These are phyloP conservation scores for Nemoura dubitans DNA, from an alignment of 2,888 invertebrate species.

Conservation along the genomic window DNA sequence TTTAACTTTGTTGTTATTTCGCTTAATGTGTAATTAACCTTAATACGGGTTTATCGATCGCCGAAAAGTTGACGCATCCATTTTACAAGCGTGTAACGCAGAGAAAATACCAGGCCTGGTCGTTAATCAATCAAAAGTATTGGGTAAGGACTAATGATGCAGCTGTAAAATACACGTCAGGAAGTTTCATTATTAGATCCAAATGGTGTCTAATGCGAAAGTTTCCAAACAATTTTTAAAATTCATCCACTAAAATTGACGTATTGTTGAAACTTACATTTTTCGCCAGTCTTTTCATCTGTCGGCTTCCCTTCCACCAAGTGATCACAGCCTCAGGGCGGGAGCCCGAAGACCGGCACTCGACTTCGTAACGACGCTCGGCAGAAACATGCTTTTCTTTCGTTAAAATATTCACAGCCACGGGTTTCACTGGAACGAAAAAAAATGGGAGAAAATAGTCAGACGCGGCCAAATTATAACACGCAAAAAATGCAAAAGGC, in stretches of 20 bases:
- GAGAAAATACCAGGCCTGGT: not conserved
- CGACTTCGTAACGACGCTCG: constrained; percentile 86
- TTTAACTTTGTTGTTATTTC: not conserved
- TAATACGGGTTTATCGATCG: not conserved
- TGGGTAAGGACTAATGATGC: not conserved
- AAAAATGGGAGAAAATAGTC: constrained; percentile 43
- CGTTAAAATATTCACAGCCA: constrained; percentile 82
- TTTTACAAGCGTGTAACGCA: not conserved
- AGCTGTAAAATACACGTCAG: not conserved
- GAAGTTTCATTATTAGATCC: not conserved
- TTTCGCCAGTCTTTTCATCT: constrained; percentile 80
- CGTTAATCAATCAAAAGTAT: constrained; percentile 7
- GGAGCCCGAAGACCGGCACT: constrained; percentile 87
- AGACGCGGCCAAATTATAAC: not conserved
- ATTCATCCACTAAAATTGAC: too few relatives aligned
- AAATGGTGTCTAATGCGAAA: not conserved
- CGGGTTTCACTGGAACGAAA: constrained; percentile 81
- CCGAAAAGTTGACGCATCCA: not conserved
- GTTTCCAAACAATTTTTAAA: not conserved
- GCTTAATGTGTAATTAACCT: not conserved
- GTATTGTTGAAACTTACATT: constrained; percentile 69
- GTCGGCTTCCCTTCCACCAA: constrained; percentile 89
- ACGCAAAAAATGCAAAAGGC: constrained; percentile 4
- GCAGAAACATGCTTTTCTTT: constrained; percentile 86
- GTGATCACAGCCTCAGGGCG: constrained; percentile 85